Evolutionary conservation across 2,888 invertebrate genomes (phyloP).

Genomic region (Salpingus planirostris): DNA sequence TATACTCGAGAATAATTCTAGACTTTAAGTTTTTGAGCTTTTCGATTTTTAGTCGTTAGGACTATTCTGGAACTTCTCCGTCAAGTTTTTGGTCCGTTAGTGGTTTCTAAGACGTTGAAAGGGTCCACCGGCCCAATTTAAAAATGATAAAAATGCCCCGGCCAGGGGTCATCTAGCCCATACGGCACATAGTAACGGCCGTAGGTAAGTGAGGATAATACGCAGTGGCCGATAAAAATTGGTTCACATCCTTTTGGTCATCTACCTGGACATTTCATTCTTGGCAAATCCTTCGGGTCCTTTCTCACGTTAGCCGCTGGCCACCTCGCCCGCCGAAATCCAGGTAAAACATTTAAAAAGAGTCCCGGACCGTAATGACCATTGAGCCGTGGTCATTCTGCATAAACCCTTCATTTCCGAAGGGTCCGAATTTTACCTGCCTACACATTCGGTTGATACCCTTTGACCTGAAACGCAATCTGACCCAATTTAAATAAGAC

Average conservation of each 20-base stretch:
- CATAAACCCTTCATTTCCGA: constrained; percentile 1
- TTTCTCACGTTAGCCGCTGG: constrained; percentile 20
- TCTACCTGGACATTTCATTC: constrained; percentile 22
- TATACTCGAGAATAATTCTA: too few relatives aligned
- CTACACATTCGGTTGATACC: constrained; percentile 30
- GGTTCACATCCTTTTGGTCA: constrained; percentile 23
- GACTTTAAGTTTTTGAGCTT: too few relatives aligned
- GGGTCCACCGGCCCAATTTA: constrained; percentile 1
- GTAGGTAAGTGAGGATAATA: too few relatives aligned
- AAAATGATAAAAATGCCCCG: constrained; percentile 6
- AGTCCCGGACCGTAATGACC: constrained; percentile 16
- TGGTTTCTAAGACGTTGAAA: too few relatives aligned
- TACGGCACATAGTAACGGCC: too few relatives aligned
- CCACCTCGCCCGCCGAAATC: constrained; percentile 14
- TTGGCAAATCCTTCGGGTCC: constrained; percentile 8
- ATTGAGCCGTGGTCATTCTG: constrained; percentile 21
- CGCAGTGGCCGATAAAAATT: constrained; percentile 24
- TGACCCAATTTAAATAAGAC: constrained; percentile 33
- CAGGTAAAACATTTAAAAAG: constrained; percentile 19
- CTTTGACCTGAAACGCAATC: constrained; percentile 26
- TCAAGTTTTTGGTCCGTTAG: too few relatives aligned
- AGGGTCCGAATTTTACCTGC: constrained; percentile 21
- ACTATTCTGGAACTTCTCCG: too few relatives aligned
- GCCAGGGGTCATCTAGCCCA: constrained; percentile 17
- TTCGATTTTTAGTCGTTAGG: too few relatives aligned